phyloP scores from a whole-genome alignment of 64 coral and sea anemone species.

The Porites lutea region DNA sequence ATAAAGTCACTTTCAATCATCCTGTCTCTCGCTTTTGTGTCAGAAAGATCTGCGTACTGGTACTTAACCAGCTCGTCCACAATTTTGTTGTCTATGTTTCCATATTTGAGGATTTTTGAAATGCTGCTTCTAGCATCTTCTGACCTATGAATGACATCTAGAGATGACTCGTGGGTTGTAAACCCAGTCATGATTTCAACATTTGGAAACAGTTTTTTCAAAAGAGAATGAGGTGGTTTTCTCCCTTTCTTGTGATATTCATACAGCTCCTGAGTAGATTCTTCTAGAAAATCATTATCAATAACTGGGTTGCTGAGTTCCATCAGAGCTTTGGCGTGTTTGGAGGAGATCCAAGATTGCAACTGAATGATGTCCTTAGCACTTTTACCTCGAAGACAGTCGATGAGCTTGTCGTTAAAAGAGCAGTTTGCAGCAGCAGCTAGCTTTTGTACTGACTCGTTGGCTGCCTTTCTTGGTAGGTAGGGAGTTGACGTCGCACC shows the following conservation, averaged over 20 bases:
- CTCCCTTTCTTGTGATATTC: too few relatives aligned
- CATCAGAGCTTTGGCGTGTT: too few relatives aligned
- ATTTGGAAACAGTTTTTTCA: neutral
- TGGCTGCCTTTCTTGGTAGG: neutral
- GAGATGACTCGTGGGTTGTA: neutral
- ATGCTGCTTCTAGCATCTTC: neutral
- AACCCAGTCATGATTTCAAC: constrained; percentile 14
- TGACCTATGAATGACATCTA: neutral
- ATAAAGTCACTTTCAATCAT: constrained; percentile 16
- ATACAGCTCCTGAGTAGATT: neutral
- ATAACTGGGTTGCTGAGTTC: neutral
- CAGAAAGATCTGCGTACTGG: neutral
- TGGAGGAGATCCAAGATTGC: neutral
- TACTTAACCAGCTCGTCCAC: neutral
- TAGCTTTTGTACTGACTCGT: neutral
- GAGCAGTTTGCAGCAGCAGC: neutral
- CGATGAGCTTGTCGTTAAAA: neutral
- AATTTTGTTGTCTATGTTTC: neutral
- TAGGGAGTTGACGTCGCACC: constrained; percentile 3
- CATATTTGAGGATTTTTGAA: neutral
- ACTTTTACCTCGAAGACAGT: neutral
- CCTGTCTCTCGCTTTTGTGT: neutral
- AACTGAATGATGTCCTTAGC: neutral
- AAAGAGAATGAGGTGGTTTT: too few relatives aligned
- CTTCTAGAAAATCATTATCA: neutral